Percentiles rank a stretch among this genome's conserved stretches.
phyloP scores from a whole-genome alignment of 2,797 vertebrate genomes.

The Poeciliopsis presidionis region DNA sequence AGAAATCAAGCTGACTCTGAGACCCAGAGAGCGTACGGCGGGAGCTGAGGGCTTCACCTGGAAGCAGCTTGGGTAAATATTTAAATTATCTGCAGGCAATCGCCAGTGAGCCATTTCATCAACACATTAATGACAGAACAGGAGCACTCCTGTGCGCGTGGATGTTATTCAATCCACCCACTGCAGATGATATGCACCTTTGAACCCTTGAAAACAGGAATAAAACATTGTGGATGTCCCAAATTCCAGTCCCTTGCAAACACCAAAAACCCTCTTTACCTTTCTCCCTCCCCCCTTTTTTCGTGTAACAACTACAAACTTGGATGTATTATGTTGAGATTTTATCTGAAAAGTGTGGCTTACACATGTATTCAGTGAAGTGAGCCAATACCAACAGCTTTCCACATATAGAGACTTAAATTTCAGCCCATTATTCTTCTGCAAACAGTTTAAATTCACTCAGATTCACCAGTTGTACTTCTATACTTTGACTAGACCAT shows the following conservation, averaged over 20 bases:
- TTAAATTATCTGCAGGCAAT: slow-evolving; percentile 38
- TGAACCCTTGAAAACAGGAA: slow-evolving; percentile 15
- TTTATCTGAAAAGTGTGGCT: neutral
- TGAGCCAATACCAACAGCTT: neutral
- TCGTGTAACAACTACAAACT: neutral
- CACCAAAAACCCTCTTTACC: neutral
- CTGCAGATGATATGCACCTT: slow-evolving; percentile 3
- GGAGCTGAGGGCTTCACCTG: slow-evolving; percentile 11
- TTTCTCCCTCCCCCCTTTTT: neutral
- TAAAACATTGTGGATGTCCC: neutral
- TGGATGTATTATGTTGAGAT: neutral
- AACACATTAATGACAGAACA: slow-evolving; percentile 26
- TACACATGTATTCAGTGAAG: no score
- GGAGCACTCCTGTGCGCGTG: neutral
- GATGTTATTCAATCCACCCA: slow-evolving; percentile 7
- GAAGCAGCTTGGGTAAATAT: slow-evolving; percentile 36
- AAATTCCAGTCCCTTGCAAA: slow-evolving; percentile 4
- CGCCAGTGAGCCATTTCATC: slow-evolving; percentile 14
- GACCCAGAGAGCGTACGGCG: slow-evolving; percentile 7
- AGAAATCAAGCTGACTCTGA: slow-evolving; percentile 30
- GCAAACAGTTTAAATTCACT: neutral
- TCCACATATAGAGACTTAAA: neutral
- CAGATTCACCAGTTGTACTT: neutral
- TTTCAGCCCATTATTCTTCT: neutral
- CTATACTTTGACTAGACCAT: neutral